These are phyloP conservation scores for Scotopteryx bipunctaria DNA, from an alignment of 2,888 invertebrate genomes.

Conservation along the genomic window DNA sequence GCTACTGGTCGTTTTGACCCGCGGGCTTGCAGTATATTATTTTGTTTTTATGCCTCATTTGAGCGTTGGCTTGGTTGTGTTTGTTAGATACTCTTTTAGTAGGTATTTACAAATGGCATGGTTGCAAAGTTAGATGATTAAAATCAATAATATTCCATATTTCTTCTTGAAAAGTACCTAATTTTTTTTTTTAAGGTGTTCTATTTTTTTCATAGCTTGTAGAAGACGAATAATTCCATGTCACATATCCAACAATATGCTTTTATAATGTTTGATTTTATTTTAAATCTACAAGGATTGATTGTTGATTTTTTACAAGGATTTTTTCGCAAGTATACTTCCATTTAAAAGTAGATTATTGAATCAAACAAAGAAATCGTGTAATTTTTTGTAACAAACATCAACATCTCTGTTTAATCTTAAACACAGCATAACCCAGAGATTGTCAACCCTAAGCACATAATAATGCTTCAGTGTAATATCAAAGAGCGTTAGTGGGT, in stretches of 20 bases:
- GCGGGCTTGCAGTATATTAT: conserved; percentile 70
- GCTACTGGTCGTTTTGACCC: conserved; percentile 66
- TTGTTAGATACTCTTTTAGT: conserved; percentile 4
- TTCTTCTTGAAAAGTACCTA: too few species aligned
- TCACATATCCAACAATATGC: too few species aligned
- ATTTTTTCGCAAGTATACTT: too few species aligned
- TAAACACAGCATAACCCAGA: conserved; percentile 57
- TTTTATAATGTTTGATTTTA: too few species aligned
- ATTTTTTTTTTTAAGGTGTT: too few species aligned
- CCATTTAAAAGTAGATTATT: background rate
- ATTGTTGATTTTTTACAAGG: too few species aligned
- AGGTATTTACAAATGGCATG: too few species aligned
- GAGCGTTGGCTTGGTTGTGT: conserved; percentile 54
- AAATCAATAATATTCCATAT: too few species aligned
- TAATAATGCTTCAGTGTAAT: conserved; percentile 77
- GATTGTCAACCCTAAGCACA: conserved; percentile 74
- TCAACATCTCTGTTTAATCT: conserved; percentile 47
- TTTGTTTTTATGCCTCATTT: conserved; percentile 69
- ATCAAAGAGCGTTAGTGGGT: conserved; percentile 78
- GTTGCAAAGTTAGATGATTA: too few species aligned
- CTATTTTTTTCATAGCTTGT: too few species aligned
- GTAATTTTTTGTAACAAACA: conserved; percentile 29
- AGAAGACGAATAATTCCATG: too few species aligned
- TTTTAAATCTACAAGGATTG: too few species aligned
- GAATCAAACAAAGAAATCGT: background rate